Conservation (phyloP, 2,888 invertebrate species). For the Parasteatoda lunata region DNA sequence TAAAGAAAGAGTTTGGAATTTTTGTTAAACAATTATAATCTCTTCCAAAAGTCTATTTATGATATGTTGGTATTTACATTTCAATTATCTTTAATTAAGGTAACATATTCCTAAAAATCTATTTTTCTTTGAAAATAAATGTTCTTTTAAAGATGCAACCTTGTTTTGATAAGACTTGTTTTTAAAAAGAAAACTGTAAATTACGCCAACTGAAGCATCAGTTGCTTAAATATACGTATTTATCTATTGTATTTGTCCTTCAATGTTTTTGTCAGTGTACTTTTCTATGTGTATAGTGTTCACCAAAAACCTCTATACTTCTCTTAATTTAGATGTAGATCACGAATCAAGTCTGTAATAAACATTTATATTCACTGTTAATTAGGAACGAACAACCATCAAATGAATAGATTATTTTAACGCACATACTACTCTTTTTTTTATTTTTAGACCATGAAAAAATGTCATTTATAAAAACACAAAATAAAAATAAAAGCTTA, state of each 20-base stretch:
- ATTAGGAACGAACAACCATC: conserved; percentile 35
- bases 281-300: conserved; percentile 63
- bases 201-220: conserved; percentile 3
- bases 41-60: too few relatives aligned
- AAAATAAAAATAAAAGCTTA: too few relatives aligned
- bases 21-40: too few relatives aligned
- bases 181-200: not conserved
- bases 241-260: conserved; percentile 55
- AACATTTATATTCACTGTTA: conserved; percentile 41
- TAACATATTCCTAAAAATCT: too few relatives aligned
- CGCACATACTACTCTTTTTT: conserved; percentile 45
- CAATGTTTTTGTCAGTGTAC: conserved; percentile 45
- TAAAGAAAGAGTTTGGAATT: too few relatives aligned
- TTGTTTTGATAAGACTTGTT: conserved; percentile 11
- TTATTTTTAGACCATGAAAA: conserved; percentile 31
- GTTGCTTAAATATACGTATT: conserved; percentile 60
- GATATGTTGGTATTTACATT: too few relatives aligned
- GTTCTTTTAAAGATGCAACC: not conserved
- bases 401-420: conserved; percentile 48
- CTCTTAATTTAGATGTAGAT: conserved; percentile 62
- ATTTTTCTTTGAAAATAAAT: too few relatives aligned
- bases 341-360: conserved; percentile 38
- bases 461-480: not conserved
- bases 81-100: too few relatives aligned
- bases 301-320: conserved; percentile 32